Base-by-base conservation (phyloP, 2,888 invertebrate genomes). In the Macrosiphum euphorbiae region DNA sequence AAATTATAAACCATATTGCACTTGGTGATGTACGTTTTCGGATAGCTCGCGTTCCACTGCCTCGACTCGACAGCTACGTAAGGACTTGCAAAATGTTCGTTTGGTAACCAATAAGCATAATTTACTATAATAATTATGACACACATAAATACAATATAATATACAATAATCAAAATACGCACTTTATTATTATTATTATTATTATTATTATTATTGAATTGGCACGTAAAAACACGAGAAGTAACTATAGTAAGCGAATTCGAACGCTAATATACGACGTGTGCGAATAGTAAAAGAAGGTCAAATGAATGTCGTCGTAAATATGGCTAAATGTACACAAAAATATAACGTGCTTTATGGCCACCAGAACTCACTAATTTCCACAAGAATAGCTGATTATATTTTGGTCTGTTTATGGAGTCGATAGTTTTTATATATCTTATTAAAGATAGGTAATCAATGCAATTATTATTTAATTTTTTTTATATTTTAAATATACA, bases 191-290 rank as follows among this genome's bases (percentile, higher is more conserved):
- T 24, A 88, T 67, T n/a, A 55, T 55, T 88, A 88, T 88, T 24
- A 88, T 67, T n/a, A n/a, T n/a, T n/a, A 55, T 55, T 88, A 88
- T 88, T 24, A 88, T 67, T n/a, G 67, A 16, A 67, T 35, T 16
- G 67, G 16, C 16, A 35, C 67, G 35, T 55, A 44, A 78, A 78
- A 78, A 35, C 78, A 11, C 3, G 8, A 78, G 16, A 78, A 55
- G 55, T 47, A 47, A 47, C 11, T 47, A 44, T 44, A 67, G 11
- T 47, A 47, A 47, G 35, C 2, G 35, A 20, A 78, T 35, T 35
- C 2, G 8, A 35, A 78, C 35, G 35, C 8, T 78, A 78, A 20
- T 7, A 35, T 35, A 8, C 35, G 35, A 35, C 35, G 78, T 78
- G 13, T 26, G 35, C 20, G 20, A 35, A 28, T 35, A 7, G 20